Conservation (phyloP, 2,113 vertebrate species). For the Siphamia tubifer region DNA sequence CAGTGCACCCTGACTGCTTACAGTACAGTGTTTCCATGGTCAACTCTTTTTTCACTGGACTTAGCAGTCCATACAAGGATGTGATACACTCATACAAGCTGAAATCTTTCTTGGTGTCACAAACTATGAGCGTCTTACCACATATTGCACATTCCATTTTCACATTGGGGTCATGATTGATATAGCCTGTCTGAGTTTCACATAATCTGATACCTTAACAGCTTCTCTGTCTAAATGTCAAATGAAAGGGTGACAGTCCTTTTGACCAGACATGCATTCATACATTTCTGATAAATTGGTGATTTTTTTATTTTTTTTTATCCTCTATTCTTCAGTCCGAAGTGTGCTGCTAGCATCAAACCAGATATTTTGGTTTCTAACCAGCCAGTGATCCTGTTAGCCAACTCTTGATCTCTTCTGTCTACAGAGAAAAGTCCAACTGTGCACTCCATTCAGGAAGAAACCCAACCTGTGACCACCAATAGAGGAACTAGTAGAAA, state of each 20-base stretch:
- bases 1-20: constrained; percentile 5
- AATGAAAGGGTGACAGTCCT: constrained; percentile 18
- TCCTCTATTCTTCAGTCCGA: neutral
- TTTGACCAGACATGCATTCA: neutral
- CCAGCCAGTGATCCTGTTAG: neutral
- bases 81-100: constrained; percentile 34
- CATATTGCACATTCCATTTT: constrained; percentile 58
- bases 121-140: constrained; percentile 34
- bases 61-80: constrained; percentile 45
- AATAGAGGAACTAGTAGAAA: neutral
- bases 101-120: constrained; percentile 37
- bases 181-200: constrained; percentile 18
- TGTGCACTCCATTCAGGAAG: neutral
- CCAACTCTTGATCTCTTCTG: neutral
- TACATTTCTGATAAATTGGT: no score
- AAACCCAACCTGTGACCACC: neutral
- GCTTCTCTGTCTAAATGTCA: constrained; percentile 45
- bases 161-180: constrained; percentile 46
- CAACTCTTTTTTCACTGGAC: constrained; percentile 66
- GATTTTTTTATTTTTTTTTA: no score
- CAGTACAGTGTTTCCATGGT: constrained; percentile 37
- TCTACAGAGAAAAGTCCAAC: neutral
- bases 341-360: neutral
- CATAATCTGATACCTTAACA: constrained; percentile 49
- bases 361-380: neutral